Evolutionary conservation across 2,113 vertebrate genomes (phyloP), one percentile per base, ranked within the genome.

Genomic region (Clarias macrocephalus): DNA sequence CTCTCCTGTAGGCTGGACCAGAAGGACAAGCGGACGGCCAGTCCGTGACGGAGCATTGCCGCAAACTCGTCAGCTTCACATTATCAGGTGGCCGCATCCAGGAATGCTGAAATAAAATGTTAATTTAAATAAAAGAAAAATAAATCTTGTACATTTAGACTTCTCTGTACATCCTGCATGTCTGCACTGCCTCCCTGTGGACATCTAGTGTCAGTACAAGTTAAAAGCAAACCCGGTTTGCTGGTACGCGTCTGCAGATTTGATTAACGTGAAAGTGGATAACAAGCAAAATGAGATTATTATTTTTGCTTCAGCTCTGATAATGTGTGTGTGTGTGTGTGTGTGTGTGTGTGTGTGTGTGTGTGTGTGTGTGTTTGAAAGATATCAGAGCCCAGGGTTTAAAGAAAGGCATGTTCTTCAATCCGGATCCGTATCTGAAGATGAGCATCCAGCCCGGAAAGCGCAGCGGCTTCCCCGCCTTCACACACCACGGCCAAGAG

Each of bases 341-440:
- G n/a, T n/a, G n/a, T n/a, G n/a, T 48, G 59, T 86, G 62, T 72
- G 37, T 82, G 86, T 87, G 66, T 30, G 60, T 82, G 57, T 84
- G 25, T 84, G 11, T n/a, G 57, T 85, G 57, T 81, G n/a, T 60
- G 15, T 88, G 57, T 92, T 70, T 18, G 88, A 37, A 88, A 99
- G 98, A 97, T 91, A 96, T 99, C 88, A 96, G 94, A 89, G 97
- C 98, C 19, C 92, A 95, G 89, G 97, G 97, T n/a, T 95, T 99
- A 89, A 99, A 99, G 94, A 99, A 99, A 91, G 98, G 98, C 88
- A 99, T 99, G 98, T 99, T 99, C 94, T 99, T 99, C 94, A 99
- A 99, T 91, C 98, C 98, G 4, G 98, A 99, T 91, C 98, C 98
- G 84, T 99, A 99, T 90, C 94, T 99, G 85, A 99, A 99, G 95